Base-by-base conservation (phyloP, 2,888 invertebrate species). In the Bellardia pandia region DNA sequence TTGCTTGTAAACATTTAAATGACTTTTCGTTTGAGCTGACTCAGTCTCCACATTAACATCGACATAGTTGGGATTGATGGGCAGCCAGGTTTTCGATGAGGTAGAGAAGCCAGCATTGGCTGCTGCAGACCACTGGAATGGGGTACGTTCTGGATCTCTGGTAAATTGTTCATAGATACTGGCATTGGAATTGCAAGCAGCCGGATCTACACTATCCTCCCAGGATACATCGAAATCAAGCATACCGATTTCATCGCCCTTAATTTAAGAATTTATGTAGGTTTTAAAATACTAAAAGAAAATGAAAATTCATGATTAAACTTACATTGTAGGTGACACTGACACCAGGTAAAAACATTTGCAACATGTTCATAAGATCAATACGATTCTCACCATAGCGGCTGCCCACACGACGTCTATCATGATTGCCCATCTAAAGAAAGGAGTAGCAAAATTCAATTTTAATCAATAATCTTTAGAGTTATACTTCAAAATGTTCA, bases 341-440 rank as follows among this genome's bases (percentile, higher is more conserved):
- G 0, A 96, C 95, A 8, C 96, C 96, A 0, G 96, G 96, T 58
- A 97, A 91, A 11, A 96, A 93, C 91, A 95, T 93, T 86, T 95
- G 93, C 71, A 96, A 90, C 95, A 98, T 97, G 91, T 97, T 97
- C 91, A 98, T 95, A 5, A 96, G 96, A 91, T 98, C 97, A 0
- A 96, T 95, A 88, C 96, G 94, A 72, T 95, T 94, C 5, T 93
- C 93, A 0, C 96, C 96, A 91, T 96, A 95, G 1, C 96, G 95
- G 3, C 95, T 94, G 1, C 95, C 95, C 91, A 96, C 95, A 71
- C 96, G 94, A 79, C 94, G 94, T 86, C 95, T 95, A 92, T 96
- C 96, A 89, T 96, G 96, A 91, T 96, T 96, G 11, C 96, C 96
- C 89, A 96, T 94, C 96, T 96, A 23, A 88, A 79, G 1, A 23